A percentile compares a stretch with the other conserved stretches of the same genome.
These are phyloP conservation scores for Alouatta palliata DNA, from an alignment of 2,113 vertebrate genomes.

Conservation along the genomic window DNA sequence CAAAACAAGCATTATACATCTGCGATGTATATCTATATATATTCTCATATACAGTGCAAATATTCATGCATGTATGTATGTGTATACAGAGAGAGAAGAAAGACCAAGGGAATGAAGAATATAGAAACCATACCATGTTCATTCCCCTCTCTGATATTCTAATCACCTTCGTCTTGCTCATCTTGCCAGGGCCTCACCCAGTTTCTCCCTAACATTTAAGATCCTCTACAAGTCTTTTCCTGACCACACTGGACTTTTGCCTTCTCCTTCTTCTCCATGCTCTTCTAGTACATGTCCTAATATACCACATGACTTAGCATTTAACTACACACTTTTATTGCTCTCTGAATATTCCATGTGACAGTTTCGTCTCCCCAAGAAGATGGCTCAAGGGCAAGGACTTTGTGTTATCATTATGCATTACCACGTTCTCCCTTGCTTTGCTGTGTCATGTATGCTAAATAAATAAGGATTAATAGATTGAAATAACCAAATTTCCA, in stretches of 20 bases:
- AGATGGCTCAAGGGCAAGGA: background rate
- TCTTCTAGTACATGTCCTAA: background rate
- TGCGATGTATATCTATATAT: background rate
- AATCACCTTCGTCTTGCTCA: background rate
- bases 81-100: background rate
- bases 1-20: background rate
- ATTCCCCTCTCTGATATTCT: background rate
- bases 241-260: background rate
- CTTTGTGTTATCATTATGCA: background rate
- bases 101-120: background rate
- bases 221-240: background rate
- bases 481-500: conserved; percentile 16
- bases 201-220: background rate
- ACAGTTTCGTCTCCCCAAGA: background rate
- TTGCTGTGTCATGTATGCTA: background rate
- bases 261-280: background rate
- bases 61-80: background rate
- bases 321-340: background rate
- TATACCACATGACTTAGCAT: background rate
- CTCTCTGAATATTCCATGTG: background rate
- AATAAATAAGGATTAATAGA: background rate
- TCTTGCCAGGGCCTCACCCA: background rate
- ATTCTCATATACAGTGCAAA: background rate
- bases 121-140: background rate
- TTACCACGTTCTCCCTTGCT: background rate